These are phyloP conservation scores for Phyllotreta cruciferae DNA, from an alignment of 2,888 invertebrate species.

Conservation along the genomic window DNA sequence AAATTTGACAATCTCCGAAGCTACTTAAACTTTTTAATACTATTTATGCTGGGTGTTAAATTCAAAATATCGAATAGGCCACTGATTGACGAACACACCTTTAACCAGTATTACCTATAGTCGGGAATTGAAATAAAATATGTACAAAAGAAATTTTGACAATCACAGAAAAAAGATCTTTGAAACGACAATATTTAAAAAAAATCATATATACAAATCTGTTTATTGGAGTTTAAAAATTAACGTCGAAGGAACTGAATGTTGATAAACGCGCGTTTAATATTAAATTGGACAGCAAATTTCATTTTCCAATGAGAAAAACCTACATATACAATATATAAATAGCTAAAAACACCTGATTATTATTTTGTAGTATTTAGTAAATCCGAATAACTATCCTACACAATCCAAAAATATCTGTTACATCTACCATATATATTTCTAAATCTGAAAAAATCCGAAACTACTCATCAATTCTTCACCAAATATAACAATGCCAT, in stretches of 20 bases:
- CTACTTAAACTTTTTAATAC: too few species aligned
- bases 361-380: slow-evolving; percentile 48
- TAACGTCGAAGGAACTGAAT: slow-evolving; percentile 38
- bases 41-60: too few species aligned
- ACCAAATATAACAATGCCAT: too few species aligned
- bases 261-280: slow-evolving; percentile 41
- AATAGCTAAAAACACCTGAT: slow-evolving; percentile 51
- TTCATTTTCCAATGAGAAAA: slow-evolving; percentile 38
- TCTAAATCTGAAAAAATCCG: slow-evolving; percentile 47
- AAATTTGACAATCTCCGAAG: too few species aligned
- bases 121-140: slow-evolving; percentile 36
- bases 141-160: slow-evolving; percentile 46
- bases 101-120: slow-evolving; percentile 5
- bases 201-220: slow-evolving; percentile 45
- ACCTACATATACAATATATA: slow-evolving; percentile 37
- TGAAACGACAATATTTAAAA: slow-evolving; percentile 44
- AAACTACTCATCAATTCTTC: slow-evolving; percentile 23
- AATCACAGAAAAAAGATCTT: slow-evolving; percentile 49
- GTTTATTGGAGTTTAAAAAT: slow-evolving; percentile 37
- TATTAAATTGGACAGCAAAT: slow-evolving; percentile 38
- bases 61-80: too few species aligned
- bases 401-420: slow-evolving; percentile 60
- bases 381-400: slow-evolving; percentile 54
- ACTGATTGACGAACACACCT: background rate
- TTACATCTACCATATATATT: slow-evolving; percentile 55